phyloP scores from a whole-genome alignment of 2,888 invertebrate genomes.

The Busseola fusca region DNA sequence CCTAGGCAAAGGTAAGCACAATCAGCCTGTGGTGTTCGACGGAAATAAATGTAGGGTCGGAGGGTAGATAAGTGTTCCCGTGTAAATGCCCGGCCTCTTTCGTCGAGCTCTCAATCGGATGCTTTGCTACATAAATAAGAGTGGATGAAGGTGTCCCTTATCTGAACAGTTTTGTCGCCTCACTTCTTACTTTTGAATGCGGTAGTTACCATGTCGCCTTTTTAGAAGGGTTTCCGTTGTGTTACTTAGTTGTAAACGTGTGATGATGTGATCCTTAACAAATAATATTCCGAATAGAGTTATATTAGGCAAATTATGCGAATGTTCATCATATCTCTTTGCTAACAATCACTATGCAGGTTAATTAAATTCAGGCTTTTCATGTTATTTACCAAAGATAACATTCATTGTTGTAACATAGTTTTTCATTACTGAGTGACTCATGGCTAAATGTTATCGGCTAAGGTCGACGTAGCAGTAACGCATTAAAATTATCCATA shows the following conservation, averaged over 20 bases:
- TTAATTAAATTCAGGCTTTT: not conserved
- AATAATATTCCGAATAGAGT: not conserved
- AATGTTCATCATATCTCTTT: not conserved
- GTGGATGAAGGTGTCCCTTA: constrained; percentile 83
- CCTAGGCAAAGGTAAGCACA: constrained; percentile 70
- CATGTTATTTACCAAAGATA: constrained; percentile 6
- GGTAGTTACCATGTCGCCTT: constrained; percentile 66
- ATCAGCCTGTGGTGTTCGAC: constrained; percentile 76
- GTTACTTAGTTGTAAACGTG: constrained; percentile 18
- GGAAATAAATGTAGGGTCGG: constrained; percentile 85
- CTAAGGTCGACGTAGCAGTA: not conserved
- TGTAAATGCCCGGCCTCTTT: constrained; percentile 80
- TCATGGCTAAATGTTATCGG: constrained; percentile 2
- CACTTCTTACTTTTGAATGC: constrained; percentile 77
- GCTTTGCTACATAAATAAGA: constrained; percentile 87
- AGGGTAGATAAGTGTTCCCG: constrained; percentile 86
- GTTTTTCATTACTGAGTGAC: constrained; percentile 5
- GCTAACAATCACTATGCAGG: not conserved
- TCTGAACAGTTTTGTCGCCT: constrained; percentile 75
- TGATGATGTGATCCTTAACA: not conserved
- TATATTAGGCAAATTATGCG: not conserved
- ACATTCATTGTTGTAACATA: not conserved
- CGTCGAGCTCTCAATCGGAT: constrained; percentile 85
- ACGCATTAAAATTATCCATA: constrained; percentile 24
- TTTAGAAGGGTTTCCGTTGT: constrained; percentile 56